Percentiles rank a stretch among this genome's conserved stretches.
phyloP scores from a whole-genome alignment of 92 coral and sea anemone species.

The Parazoanthus swiftii region DNA sequence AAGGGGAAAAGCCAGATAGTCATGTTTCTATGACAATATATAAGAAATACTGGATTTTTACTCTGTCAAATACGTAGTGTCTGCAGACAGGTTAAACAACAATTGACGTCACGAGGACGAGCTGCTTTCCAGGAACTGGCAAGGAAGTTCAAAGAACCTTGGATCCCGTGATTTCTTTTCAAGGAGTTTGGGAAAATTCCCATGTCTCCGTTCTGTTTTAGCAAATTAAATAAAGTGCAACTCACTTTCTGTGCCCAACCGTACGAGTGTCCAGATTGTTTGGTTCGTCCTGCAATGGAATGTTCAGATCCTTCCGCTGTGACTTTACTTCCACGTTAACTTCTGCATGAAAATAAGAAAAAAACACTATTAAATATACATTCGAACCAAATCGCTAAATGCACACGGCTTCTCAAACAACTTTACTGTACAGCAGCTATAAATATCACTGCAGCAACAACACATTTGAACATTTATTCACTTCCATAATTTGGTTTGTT shows the following conservation, averaged over 20 bases:
- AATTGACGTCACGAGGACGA: background rate
- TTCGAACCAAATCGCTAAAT: background rate
- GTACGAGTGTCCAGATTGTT: conserved; percentile 17
- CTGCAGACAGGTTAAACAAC: too few relatives aligned
- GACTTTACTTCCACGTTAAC: background rate
- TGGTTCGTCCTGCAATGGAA: conserved; percentile 15
- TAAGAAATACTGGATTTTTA: too few relatives aligned
- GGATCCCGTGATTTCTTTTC: background rate
- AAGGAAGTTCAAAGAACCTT: background rate
- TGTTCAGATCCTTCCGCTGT: background rate
- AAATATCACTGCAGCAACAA: background rate
- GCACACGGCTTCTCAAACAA: background rate
- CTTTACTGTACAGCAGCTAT: background rate
- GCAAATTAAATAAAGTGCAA: background rate
- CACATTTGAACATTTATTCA: too few relatives aligned
- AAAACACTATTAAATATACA: too few relatives aligned
- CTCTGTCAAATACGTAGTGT: too few relatives aligned
- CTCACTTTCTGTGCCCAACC: conserved; percentile 34
- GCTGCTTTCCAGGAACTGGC: background rate
- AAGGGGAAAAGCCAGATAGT: too few relatives aligned
- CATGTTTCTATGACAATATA: too few relatives aligned
- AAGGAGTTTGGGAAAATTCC: conserved; percentile 13
- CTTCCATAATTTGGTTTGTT: too few relatives aligned
- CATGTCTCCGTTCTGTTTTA: background rate
- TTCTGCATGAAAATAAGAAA: background rate